Base-by-base conservation (phyloP, 1,140 invertebrate genomes). In the Trichoplusia ni region DNA sequence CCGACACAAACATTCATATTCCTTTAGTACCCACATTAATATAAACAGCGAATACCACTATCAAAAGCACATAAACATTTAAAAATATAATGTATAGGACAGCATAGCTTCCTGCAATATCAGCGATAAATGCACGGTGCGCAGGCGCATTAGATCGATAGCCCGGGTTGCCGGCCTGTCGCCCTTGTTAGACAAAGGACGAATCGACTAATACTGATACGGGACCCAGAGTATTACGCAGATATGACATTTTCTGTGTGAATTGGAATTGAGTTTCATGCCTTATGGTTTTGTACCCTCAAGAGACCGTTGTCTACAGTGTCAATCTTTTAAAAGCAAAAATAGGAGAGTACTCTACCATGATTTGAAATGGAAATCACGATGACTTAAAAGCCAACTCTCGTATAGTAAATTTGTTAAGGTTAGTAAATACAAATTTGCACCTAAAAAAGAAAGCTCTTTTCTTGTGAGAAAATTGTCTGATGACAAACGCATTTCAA, bases 131-230 rank as follows among this genome's bases (percentile, higher is more conserved):
- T 35, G 42, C 61, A n/a, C 49, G 37, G 42, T 67, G 69, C 75
- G 71, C 68, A 40, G 56, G 77, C 69, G 82, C 75, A 76, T 83
- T 84, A 83, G 81, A 84, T 69, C 72, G 80, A 77, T 81, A 79
- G 73, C 69, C 69, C 68, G 73, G 82, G 86, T 86, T 84, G 82
- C 74, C 77, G 86, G 75, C 84, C 86, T 73, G 56, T 16, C 73
- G 86, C 82, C 86, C 86, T 89, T 86, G 84, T 83, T 85, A 87
- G 82, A 81, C 81, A 77, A 83, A 85, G 84, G 84, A 85, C 84
- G 75, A 78, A 75, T 69, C 73, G 62, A 49, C 72, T 76, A 77
- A 73, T 75, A 71, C 67, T 73, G 47, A 47, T 44, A 66, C 44
- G 14, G 16, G 42, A 35, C 54, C 31, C 38, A 66, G 60, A 67